Percentiles rank a stretch among this genome's conserved stretches.
Conservation (phyloP, 2,888 invertebrate genomes). For the Ophioninae sp. region DNA sequence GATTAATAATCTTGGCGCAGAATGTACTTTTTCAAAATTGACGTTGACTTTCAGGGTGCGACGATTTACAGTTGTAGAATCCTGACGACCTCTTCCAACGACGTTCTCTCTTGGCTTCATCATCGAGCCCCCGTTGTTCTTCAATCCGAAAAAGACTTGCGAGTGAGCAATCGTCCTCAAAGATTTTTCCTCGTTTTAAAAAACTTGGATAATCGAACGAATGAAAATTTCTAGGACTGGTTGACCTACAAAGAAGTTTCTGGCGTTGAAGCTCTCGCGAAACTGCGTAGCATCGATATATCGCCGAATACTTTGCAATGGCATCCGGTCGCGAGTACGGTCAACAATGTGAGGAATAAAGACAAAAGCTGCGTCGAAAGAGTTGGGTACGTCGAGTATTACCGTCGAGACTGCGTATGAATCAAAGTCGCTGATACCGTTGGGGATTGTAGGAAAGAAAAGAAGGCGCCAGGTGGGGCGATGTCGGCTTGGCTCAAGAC, state of each 20-base stretch:
- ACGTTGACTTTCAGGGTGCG: conserved; percentile 78
- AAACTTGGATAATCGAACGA: not conserved
- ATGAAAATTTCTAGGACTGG: conserved; percentile 84
- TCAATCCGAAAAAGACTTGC: conserved; percentile 85
- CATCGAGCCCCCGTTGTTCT: conserved; percentile 92
- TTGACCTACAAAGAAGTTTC: conserved; percentile 84
- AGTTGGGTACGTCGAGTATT: conserved; percentile 69
- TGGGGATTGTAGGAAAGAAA: conserved; percentile 73
- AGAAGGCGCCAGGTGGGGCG: conserved; percentile 70
- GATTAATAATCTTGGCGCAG: too few species aligned
- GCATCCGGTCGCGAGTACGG: conserved; percentile 87
- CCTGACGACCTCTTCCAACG: conserved; percentile 89
- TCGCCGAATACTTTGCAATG: conserved; percentile 81
- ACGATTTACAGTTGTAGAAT: conserved; percentile 88
- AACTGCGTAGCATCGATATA: conserved; percentile 79
- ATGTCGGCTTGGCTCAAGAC: conserved; percentile 82
- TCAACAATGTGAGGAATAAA: conserved; percentile 89
- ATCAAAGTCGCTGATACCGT: conserved; percentile 41
- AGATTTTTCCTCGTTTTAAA: not conserved
- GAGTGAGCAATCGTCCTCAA: conserved; percentile 78
- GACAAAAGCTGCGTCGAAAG: conserved; percentile 83
- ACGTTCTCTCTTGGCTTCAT: conserved; percentile 87
- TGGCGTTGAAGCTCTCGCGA: conserved; percentile 82
- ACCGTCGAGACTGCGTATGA: not conserved
- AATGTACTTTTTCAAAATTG: conserved; percentile 17